Evolutionary conservation across 1,140 invertebrate genomes (phyloP).

Genomic region (Listronotus oregonensis): DNA sequence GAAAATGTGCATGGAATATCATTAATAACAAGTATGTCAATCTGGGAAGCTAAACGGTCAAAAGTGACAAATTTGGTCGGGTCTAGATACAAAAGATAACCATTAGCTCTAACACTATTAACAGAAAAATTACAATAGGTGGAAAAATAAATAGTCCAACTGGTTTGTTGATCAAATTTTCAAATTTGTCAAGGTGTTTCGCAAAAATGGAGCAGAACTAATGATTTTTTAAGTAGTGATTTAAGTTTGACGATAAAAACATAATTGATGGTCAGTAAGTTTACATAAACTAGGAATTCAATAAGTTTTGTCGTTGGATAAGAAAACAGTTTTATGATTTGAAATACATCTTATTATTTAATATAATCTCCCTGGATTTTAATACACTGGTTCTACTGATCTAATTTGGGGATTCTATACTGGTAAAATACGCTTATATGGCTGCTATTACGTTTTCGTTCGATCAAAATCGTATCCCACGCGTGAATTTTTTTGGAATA

Average conservation of each 20-base stretch:
- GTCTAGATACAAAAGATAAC: conserved; percentile 8
- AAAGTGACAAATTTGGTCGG: conserved; percentile 1
- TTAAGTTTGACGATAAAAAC: not conserved
- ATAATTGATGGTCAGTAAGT: not conserved
- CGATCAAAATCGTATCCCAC: too few species aligned
- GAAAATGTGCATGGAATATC: conserved; percentile 5
- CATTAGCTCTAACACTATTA: conserved; percentile 7
- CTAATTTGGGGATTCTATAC: too few species aligned
- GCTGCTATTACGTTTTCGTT: too few species aligned
- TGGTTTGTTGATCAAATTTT: not conserved
- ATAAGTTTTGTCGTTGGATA: too few species aligned
- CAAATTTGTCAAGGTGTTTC: not conserved
- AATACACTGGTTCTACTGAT: too few species aligned
- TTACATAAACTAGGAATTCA: too few species aligned
- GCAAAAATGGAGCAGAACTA: conserved; percentile 2
- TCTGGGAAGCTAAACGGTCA: conserved; percentile 1
- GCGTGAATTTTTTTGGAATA: too few species aligned
- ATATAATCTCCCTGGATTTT: too few species aligned
- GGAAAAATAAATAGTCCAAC: conserved; percentile 6
- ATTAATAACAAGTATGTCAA: conserved; percentile 9
- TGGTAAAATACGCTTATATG: too few species aligned
- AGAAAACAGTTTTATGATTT: too few species aligned
- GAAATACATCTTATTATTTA: too few species aligned
- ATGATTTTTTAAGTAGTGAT: not conserved
- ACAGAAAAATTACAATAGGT: conserved; percentile 8